These are phyloP conservation scores for Ceriagrion tenellum DNA, from an alignment of 2,888 invertebrate genomes.

Conservation along the genomic window DNA sequence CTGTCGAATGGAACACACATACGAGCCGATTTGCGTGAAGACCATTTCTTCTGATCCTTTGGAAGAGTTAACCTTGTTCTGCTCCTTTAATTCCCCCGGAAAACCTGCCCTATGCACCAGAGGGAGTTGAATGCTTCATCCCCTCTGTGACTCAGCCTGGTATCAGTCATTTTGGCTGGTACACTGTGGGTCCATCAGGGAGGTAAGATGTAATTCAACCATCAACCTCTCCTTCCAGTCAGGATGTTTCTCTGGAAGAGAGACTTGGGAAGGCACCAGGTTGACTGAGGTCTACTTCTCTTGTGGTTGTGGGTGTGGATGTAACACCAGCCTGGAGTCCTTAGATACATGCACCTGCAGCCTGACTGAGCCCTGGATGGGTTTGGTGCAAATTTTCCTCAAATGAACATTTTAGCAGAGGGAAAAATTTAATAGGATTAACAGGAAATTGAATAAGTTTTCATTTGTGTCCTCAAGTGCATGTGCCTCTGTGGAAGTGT, in stretches of 20 bases:
- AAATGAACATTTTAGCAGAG: not conserved
- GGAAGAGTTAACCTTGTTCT: not conserved
- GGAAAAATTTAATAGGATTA: not conserved
- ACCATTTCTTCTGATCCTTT: slow-evolving; percentile 82
- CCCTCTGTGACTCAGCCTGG: not conserved
- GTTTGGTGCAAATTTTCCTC: not conserved
- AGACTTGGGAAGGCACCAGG: not conserved
- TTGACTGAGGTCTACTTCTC: not conserved
- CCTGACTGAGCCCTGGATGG: not conserved
- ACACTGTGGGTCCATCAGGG: not conserved
- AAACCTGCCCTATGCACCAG: not conserved
- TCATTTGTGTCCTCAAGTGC: not conserved
- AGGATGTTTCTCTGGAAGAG: not conserved
- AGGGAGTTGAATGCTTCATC: not conserved
- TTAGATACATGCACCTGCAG: not conserved
- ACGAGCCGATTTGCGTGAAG: slow-evolving; percentile 83
- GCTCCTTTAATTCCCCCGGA: not conserved
- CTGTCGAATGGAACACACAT: slow-evolving; percentile 83
- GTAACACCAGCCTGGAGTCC: not conserved
- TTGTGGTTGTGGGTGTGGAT: too few species aligned
- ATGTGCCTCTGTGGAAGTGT: not conserved
- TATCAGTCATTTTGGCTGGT: not conserved
- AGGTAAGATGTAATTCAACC: not conserved
- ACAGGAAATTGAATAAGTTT: not conserved
- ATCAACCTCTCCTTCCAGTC: not conserved